Conservation (phyloP, 2,888 invertebrate species). For the Pterobdella sp. region DNA sequence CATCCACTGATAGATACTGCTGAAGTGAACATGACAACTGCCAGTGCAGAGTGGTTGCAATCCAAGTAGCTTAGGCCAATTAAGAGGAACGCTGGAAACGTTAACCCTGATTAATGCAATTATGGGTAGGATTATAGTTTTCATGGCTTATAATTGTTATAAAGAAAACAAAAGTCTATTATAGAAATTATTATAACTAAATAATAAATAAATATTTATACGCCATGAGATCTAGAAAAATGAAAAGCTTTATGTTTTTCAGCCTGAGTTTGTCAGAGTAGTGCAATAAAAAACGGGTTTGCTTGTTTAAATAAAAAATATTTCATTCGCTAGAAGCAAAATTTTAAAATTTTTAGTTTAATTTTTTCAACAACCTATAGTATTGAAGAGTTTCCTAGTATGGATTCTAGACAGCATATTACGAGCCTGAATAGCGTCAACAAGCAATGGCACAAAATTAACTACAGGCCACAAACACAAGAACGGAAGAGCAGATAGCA, state of each 20-base stretch:
- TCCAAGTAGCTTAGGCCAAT: slow-evolving; percentile 46
- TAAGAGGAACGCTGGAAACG: slow-evolving; percentile 45
- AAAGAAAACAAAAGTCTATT: too few relatives aligned
- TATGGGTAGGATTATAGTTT: background rate
- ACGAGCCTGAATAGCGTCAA: slow-evolving; percentile 40
- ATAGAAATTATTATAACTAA: background rate
- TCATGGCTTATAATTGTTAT: too few relatives aligned
- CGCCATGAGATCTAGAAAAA: too few relatives aligned
- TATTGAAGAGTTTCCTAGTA: slow-evolving; percentile 42
- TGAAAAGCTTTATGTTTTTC: too few relatives aligned
- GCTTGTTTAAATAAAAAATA: too few relatives aligned
- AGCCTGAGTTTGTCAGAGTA: too few relatives aligned
- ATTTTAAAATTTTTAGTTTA: background rate
- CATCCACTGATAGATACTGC: slow-evolving; percentile 45
- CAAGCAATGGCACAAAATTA: slow-evolving; percentile 46
- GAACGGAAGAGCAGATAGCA: slow-evolving; percentile 38
- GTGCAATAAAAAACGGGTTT: too few relatives aligned
- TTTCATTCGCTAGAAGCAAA: too few relatives aligned
- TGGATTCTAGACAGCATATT: slow-evolving; percentile 39
- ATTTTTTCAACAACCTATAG: slow-evolving; percentile 32
- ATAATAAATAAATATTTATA: background rate
- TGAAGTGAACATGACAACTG: slow-evolving; percentile 44
- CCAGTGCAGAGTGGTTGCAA: slow-evolving; percentile 43
- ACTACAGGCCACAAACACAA: slow-evolving; percentile 40
- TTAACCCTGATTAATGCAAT: slow-evolving; percentile 40